Conservation (phyloP, 1,140 invertebrate genomes). For the Zaprionus ghesquierei region DNA sequence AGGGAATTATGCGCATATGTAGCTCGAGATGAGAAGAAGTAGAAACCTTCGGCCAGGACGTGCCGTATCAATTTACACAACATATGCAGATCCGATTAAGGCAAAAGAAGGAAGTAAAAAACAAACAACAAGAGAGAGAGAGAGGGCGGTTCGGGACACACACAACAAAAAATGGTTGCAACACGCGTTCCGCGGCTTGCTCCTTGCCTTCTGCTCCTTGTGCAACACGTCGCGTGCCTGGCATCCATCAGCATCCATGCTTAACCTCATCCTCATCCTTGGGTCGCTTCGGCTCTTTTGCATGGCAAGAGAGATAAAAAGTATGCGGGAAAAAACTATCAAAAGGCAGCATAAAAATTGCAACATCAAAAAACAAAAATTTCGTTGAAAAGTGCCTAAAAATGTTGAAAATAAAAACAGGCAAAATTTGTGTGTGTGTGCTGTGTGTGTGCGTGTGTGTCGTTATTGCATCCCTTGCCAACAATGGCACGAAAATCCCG, state of each 20-base stretch:
- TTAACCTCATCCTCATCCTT: conserved; percentile 35
- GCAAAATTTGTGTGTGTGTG: conserved; percentile 33
- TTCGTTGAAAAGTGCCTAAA: conserved; percentile 56
- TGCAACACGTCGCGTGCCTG: conserved; percentile 63
- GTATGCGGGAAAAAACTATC: conserved; percentile 32
- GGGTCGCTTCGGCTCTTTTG: conserved; percentile 20
- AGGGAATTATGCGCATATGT: conserved; percentile 36
- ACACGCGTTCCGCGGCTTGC: conserved; percentile 47
- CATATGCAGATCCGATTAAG: conserved; percentile 76
- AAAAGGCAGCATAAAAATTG: conserved; percentile 48
- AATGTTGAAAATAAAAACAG: conserved; percentile 35
- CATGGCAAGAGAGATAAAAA: conserved; percentile 58
- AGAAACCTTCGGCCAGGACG: conserved; percentile 20
- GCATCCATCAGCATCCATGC: conserved; percentile 44
- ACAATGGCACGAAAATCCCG: conserved; percentile 78
- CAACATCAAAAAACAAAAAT: conserved; percentile 46
- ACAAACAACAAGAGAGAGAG: conserved; percentile 14
- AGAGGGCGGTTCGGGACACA: conserved; percentile 22
- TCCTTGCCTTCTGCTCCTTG: conserved; percentile 9
- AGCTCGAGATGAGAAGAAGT: neutral
- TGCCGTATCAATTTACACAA: conserved; percentile 70
- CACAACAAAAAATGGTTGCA: conserved; percentile 45
- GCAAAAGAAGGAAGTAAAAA: conserved; percentile 10
- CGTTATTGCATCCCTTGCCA: conserved; percentile 73
- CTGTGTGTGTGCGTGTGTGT: conserved; percentile 23